Evolutionary conservation across 2,888 invertebrate species (phyloP), one percentile per base, ranked within the genome.

Genomic region (Caenorhabditis sinica): DNA sequence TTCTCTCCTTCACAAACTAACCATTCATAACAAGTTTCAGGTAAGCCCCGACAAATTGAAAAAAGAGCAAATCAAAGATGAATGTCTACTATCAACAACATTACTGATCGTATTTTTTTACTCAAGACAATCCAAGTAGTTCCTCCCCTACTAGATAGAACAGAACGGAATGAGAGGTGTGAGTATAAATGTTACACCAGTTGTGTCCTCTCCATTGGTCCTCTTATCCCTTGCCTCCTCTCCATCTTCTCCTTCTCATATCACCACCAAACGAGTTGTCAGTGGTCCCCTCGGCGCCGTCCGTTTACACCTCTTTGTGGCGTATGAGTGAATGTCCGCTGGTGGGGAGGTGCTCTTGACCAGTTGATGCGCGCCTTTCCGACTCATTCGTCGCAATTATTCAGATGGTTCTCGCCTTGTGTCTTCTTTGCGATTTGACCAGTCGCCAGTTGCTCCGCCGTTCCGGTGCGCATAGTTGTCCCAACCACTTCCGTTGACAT

Each of bases 191-290:
- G 79, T 80, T 80, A 80, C 79, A 80, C 79, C 71, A 43, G 63
- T 72, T 25, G 63, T 40, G 56, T 60, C 40, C 28, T 23, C 61
- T 61, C 74, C 58, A n/a, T 36, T 69, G 33, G 53, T 56, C 30
- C 65, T 45, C 69, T 9, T 30, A n/a, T 40, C 69, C 25, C n/a
- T 30, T 23, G 58, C 69, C 25, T 13, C 23, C 43, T 58, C 61
- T 63, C 61, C 71, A 71, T 56, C 72, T 43, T 71, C 79, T 79
- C 58, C 79, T 63, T 56, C 63, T 72, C 72, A 72, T 80, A 72
- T 72, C 72, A 80, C 79, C 72, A 80, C 79, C 79, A 80, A 79
- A 65, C 79, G 79, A 80, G 79, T 80, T 80, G 79, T 80, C 79
- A 80, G 72, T 72, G 72, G 58, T 66, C 51, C 72, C 56, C 40